phyloP scores from a whole-genome alignment of 2,888 invertebrate species.

The Tenthredo scrophulariae region DNA sequence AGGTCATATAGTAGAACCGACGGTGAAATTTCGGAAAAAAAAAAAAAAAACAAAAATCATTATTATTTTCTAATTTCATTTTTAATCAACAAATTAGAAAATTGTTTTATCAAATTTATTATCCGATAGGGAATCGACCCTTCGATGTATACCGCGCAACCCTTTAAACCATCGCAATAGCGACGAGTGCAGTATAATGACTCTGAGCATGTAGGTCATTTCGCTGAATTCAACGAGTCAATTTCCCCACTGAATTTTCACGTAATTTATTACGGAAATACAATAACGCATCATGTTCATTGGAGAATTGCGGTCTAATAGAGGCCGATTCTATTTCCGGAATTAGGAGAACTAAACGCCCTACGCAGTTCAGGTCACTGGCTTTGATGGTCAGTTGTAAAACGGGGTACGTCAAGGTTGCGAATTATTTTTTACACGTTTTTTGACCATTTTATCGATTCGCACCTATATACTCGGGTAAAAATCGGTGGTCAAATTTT shows the following conservation, averaged over 20 bases:
- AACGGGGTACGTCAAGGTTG: too few species aligned
- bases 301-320: constrained; percentile 43
- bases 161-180: background rate
- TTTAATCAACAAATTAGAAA: background rate
- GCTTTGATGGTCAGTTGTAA: background rate
- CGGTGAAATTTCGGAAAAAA: background rate
- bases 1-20: background rate
- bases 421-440: too few species aligned
- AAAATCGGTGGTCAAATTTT: background rate
- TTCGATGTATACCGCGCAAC: background rate
- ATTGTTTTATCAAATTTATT: too few species aligned
- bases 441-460: too few species aligned
- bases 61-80: background rate
- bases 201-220: background rate
- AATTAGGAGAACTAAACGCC: background rate
- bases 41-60: too few species aligned
- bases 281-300: constrained; percentile 2
- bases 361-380: background rate
- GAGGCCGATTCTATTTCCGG: constrained; percentile 35
- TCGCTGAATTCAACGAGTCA: background rate
- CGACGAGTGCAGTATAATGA: background rate
- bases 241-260: constrained; percentile 5
- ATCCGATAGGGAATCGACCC: too few species aligned
- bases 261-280: constrained; percentile 31
- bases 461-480: too few species aligned